phyloP scores from a whole-genome alignment of 64 coral and sea anemone genomes.

The Montipora capricornis region DNA sequence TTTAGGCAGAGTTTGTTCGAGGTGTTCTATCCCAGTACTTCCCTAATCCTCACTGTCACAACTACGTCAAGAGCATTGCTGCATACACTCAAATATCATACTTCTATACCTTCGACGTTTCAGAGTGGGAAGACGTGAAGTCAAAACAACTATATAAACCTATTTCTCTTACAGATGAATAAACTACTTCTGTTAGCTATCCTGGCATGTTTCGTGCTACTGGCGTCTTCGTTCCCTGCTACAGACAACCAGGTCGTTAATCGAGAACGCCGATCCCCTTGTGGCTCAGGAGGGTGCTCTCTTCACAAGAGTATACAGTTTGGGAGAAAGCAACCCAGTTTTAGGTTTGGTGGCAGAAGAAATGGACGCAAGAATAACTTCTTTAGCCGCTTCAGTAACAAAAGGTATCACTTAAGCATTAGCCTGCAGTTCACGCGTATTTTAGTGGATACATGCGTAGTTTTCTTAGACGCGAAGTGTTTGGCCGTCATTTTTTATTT shows the following conservation, averaged over 20 bases:
- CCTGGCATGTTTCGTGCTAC: conserved; percentile 13
- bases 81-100: no score
- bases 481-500: no score
- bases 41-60: no score
- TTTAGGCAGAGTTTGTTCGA: no score
- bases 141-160: no score
- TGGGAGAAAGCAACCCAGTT: not conserved
- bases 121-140: no score
- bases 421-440: no score
- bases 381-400: not conserved
- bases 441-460: no score
- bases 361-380: not conserved
- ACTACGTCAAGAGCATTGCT: no score
- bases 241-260: not conserved
- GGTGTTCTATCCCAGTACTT: no score
- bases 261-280: conserved; percentile 13
- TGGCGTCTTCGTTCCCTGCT: not conserved
- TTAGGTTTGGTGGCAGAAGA: not conserved
- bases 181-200: conserved; percentile 5
- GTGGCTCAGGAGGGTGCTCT: not conserved
- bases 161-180: conserved; percentile 15
- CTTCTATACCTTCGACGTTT: no score
- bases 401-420: not conserved
- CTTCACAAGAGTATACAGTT: not conserved
- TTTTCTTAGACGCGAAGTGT: no score